A percentile compares a stretch with the other conserved stretches of the same genome.
phyloP scores from a whole-genome alignment of 2,113 vertebrate species.

The Leiothrix lutea region DNA sequence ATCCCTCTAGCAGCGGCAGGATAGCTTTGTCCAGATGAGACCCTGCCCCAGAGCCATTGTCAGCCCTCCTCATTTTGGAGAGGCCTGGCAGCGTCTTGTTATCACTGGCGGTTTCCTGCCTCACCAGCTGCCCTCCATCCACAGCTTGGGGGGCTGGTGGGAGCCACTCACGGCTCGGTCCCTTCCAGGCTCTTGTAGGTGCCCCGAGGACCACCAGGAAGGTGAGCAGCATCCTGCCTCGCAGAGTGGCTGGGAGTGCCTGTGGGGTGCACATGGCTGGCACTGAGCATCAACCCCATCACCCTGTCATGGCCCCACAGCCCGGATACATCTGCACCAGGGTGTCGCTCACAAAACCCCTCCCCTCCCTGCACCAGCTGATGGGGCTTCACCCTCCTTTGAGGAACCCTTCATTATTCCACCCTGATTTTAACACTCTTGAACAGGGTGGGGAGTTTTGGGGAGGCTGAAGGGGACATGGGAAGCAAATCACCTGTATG shows the following conservation, averaged over 20 bases:
- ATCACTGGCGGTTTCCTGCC: neutral
- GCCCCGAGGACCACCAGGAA: conserved; percentile 62
- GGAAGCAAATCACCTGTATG: neutral
- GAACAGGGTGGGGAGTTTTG: accelerated
- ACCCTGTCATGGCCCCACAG: accelerated
- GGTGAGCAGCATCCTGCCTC: conserved; percentile 33
- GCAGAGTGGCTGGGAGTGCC: accelerated
- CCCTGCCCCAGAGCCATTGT: neutral
- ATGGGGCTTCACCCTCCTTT: neutral
- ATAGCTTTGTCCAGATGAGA: neutral
- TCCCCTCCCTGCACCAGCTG: neutral
- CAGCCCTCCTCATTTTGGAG: neutral
- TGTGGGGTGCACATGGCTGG: accelerated
- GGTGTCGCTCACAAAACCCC: neutral
- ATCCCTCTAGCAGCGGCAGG: accelerated
- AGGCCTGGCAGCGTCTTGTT: neutral
- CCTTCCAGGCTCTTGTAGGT: neutral
- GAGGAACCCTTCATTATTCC: neutral
- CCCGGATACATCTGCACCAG: accelerated
- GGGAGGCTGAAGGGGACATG: neutral
- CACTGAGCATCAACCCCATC: accelerated
- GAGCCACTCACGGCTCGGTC: accelerated
- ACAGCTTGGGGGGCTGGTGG: accelerated
- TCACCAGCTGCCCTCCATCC: neutral
- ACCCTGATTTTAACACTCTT: neutral